phyloP scores from a whole-genome alignment of 2,113 vertebrate species.

The Charina bottae region DNA sequence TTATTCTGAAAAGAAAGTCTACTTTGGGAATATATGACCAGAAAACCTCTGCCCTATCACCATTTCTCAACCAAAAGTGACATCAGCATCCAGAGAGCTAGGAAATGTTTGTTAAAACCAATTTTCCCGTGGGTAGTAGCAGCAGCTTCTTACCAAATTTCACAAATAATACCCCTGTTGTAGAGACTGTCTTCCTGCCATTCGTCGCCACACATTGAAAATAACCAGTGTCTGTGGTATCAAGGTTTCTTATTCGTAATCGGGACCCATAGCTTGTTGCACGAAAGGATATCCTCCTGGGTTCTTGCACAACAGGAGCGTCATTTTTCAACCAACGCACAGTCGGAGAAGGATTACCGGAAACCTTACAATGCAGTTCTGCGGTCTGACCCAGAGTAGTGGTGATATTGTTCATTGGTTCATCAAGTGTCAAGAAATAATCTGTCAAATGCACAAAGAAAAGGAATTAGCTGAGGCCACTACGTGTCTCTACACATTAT shows the following conservation, averaged over 20 bases:
- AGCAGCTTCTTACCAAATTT: constrained; percentile 88
- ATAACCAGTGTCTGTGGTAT: constrained; percentile 97
- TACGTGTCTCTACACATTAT: rapidly evolving
- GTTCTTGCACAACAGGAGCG: constrained; percentile 93
- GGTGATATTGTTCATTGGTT: constrained; percentile 98
- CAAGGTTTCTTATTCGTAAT: constrained; percentile 92
- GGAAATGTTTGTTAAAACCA: rapidly evolving
- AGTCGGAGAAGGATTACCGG: constrained; percentile 84
- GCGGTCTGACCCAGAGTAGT: constrained; percentile 93
- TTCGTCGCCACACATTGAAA: constrained; percentile 96
- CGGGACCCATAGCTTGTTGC: constrained; percentile 88
- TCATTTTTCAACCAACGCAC: constrained; percentile 98
- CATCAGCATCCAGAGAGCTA: not conserved
- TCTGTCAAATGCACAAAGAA: constrained; percentile 68
- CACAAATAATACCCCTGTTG: constrained; percentile 93
- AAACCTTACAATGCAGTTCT: constrained; percentile 90
- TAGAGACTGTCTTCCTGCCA: constrained; percentile 87
- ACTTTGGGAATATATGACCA: not conserved
- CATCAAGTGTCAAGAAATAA: constrained; percentile 85
- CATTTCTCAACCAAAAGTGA: rapidly evolving
- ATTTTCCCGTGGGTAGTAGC: rapidly evolving
- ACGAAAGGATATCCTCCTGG: constrained; percentile 88
- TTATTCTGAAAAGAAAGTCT: not conserved
- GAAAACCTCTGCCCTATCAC: not conserved
- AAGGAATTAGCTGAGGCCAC: not conserved